Conservation (phyloP, 2,797 vertebrate genomes). For the Melanotaenia parkinsoni region DNA sequence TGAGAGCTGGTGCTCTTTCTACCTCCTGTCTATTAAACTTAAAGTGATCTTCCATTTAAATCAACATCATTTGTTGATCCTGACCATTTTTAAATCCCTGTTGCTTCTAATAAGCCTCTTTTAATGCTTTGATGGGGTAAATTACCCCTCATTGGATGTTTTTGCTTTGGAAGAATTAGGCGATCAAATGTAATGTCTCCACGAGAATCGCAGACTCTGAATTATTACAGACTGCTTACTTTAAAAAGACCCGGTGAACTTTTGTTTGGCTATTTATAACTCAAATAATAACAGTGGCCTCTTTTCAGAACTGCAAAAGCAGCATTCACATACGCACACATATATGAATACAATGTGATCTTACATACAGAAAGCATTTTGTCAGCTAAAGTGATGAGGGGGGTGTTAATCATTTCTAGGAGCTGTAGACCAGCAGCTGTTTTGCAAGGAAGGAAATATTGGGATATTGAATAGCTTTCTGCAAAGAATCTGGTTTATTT, state of each 20-base stretch:
- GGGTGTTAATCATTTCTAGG: constrained; percentile 21
- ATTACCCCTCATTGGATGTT: neutral
- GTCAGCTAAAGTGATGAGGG: constrained; percentile 24
- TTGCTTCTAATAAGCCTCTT: neutral
- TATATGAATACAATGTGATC: neutral
- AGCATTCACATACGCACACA: neutral
- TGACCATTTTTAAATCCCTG: neutral
- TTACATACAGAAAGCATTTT: neutral
- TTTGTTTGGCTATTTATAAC: constrained; percentile 8
- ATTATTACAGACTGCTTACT: neutral
- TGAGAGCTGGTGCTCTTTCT: constrained; percentile 23
- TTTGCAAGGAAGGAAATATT: neutral
- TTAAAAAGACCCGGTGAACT: constrained; percentile 2
- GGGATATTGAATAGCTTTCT: neutral
- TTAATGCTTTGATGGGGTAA: neutral
- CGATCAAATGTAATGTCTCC: neutral
- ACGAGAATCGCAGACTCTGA: constrained; percentile 5
- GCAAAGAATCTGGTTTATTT: neutral
- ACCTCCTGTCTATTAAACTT: constrained; percentile 19
- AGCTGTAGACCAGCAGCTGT: neutral
- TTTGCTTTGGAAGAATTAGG: neutral
- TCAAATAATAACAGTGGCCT: neutral
- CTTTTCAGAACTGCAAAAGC: neutral
- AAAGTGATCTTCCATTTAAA: neutral
- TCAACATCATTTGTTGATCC: constrained; percentile 2